These are phyloP conservation scores for Pionites leucogaster DNA, from an alignment of 2,113 vertebrate species.

Conservation along the genomic window DNA sequence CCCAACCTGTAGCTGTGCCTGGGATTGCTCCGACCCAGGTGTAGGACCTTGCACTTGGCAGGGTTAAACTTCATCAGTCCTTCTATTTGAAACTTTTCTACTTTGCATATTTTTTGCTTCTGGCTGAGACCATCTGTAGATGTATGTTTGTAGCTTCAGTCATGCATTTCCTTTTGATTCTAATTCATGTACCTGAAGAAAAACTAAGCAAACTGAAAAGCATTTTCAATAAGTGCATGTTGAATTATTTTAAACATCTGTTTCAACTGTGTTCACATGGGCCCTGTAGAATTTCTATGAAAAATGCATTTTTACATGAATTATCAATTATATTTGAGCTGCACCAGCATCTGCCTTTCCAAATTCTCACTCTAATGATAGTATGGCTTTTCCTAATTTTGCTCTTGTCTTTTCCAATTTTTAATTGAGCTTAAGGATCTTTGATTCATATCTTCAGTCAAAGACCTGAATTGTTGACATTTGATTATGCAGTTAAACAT, in stretches of 20 bases:
- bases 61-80: background rate
- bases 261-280: background rate
- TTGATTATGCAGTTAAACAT: background rate
- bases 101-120: background rate
- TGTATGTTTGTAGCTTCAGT: background rate
- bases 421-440: background rate
- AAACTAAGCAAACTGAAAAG: background rate
- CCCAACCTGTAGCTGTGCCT: no score
- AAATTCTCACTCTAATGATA: background rate
- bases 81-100: background rate
- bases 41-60: no score
- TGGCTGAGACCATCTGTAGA: background rate
- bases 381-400: background rate
- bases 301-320: background rate
- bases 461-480: background rate
- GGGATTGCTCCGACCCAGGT: no score
- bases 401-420: background rate
- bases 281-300: background rate
- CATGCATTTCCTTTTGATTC: background rate
- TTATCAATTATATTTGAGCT: background rate
- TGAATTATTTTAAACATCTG: background rate
- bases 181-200: background rate
- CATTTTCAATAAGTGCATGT: background rate
- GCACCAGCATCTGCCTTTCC: background rate
- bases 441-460: background rate